A percentile compares a stretch with the other conserved stretches of the same genome.
These are phyloP conservation scores for Sesia apiformis DNA, from an alignment of 2,888 invertebrate genomes.

Conservation along the genomic window DNA sequence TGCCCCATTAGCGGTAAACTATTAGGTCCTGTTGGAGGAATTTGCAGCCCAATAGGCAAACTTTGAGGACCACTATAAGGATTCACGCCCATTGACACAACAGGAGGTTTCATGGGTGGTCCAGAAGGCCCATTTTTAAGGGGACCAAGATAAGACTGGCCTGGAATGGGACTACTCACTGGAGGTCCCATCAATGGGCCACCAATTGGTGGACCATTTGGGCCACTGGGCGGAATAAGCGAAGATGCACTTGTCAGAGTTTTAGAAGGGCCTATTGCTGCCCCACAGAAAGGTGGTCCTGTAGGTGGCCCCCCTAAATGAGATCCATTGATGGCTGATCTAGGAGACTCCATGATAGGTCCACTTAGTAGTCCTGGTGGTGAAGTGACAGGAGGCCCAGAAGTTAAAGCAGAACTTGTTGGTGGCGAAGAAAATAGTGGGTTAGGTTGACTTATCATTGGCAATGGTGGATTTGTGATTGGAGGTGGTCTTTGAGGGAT, in stretches of 20 bases:
- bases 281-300: constrained; percentile 14
- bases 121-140: constrained; percentile 25
- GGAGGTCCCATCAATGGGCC: constrained; percentile 6
- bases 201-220: neutral
- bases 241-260: constrained; percentile 1
- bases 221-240: constrained; percentile 6
- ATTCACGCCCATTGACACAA: constrained; percentile 1
- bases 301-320: constrained; percentile 4
- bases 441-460: constrained; percentile 32
- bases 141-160: constrained; percentile 24
- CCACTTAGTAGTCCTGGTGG: constrained; percentile 7
- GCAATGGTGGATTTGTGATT: constrained; percentile 19
- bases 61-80: constrained; percentile 8
- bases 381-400: constrained; percentile 13
- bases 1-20: constrained; percentile 17
- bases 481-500: constrained; percentile 14
- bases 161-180: constrained; percentile 5
- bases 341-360: constrained; percentile 15
- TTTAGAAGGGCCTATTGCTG: constrained; percentile 13
- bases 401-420: constrained; percentile 14
- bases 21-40: constrained; percentile 8
- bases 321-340: constrained; percentile 5
- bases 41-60: constrained; percentile 8
- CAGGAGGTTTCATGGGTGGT: constrained; percentile 8
- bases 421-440: constrained; percentile 29